These are phyloP conservation scores for Ptilorrhoa leucosticta DNA, from an alignment of 2,113 vertebrate genomes.

Conservation along the genomic window DNA sequence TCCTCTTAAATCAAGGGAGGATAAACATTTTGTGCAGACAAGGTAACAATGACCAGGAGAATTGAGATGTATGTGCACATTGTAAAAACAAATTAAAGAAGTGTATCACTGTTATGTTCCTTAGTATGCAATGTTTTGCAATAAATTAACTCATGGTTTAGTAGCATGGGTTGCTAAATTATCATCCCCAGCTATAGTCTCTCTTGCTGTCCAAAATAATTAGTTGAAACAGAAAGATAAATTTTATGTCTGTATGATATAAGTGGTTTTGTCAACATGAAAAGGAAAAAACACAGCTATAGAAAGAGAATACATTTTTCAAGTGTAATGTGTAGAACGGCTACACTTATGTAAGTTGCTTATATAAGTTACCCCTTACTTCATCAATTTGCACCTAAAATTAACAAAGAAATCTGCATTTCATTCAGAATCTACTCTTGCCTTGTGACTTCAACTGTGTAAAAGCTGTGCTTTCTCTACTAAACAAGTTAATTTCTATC, in stretches of 20 bases:
- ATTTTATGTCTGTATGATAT: neutral
- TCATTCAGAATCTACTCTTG: neutral
- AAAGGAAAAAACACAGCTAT: neutral
- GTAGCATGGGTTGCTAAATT: neutral
- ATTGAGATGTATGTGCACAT: neutral
- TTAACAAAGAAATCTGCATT: neutral
- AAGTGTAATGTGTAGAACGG: neutral
- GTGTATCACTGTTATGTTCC: neutral
- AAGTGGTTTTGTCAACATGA: neutral
- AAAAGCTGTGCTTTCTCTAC: neutral
- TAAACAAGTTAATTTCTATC: neutral
- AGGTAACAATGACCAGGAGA: neutral
- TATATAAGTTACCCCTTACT: neutral
- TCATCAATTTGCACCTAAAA: neutral
- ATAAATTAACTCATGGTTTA: neutral
- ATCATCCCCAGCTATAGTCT: neutral
- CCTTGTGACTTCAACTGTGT: neutral
- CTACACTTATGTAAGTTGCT: neutral
- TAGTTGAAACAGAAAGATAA: neutral
- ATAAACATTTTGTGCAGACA: neutral
- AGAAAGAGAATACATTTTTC: neutral
- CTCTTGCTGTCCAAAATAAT: neutral
- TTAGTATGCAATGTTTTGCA: neutral
- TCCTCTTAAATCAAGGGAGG: neutral
- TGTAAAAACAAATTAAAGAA: neutral